Percentiles rank a stretch among this genome's conserved stretches.
These are phyloP conservation scores for Tachyglossus aculeatus DNA, from an alignment of 2,797 vertebrate species.

Conservation along the genomic window DNA sequence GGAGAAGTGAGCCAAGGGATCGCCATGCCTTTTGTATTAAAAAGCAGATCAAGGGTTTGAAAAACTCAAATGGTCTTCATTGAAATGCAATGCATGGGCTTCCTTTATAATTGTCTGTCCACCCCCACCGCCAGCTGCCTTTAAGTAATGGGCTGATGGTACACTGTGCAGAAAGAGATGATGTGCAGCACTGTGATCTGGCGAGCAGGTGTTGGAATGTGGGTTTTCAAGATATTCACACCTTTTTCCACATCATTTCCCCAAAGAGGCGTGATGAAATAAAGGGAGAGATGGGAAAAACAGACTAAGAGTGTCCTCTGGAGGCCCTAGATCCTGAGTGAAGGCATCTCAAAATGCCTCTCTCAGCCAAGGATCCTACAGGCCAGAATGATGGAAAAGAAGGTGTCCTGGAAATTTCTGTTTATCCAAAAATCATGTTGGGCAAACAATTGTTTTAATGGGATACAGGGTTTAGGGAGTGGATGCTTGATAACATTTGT, in stretches of 20 bases:
- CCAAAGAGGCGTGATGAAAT: too few species aligned
- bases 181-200: conserved; percentile 43
- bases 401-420: too few species aligned
- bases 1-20: conserved; percentile 6
- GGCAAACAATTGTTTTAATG: too few species aligned
- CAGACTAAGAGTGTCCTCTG: background rate
- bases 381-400: too few species aligned
- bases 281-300: background rate
- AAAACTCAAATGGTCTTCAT: too few species aligned
- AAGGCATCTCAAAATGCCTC: background rate
- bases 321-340: background rate
- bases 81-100: too few species aligned
- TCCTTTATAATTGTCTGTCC: conserved; percentile 9
- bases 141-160: conserved; percentile 11
- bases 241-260: too few species aligned
- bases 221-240: conserved; percentile 58
- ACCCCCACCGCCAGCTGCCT: conserved; percentile 12
- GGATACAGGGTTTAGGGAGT: too few species aligned
- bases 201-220: conserved; percentile 59
- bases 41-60: too few species aligned
- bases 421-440: too few species aligned
- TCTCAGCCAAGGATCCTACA: background rate
- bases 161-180: conserved; percentile 52
- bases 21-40: background rate
- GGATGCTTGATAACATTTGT: too few species aligned